These are phyloP conservation scores for Zosterops japonicus DNA, from an alignment of 2,113 vertebrate species.

Conservation along the genomic window DNA sequence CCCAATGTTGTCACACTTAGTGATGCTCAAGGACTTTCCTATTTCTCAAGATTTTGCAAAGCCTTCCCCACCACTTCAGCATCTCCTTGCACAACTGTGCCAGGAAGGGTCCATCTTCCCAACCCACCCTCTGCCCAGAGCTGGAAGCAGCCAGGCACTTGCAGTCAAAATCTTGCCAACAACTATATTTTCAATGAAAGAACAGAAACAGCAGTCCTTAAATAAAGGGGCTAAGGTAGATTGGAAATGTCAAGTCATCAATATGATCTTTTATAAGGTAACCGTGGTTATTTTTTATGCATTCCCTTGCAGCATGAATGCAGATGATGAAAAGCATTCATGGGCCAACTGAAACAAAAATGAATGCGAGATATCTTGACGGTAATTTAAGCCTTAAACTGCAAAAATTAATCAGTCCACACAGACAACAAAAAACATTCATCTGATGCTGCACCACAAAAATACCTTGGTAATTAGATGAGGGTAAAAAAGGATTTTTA, in stretches of 20 bases:
- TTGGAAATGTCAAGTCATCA: not conserved
- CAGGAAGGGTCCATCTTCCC: not conserved
- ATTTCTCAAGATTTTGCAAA: not conserved
- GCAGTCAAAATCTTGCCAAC: not conserved
- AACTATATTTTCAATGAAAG: not conserved
- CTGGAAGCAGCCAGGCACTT: not conserved
- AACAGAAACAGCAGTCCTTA: not conserved
- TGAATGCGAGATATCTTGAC: not conserved
- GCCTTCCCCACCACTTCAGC: not conserved
- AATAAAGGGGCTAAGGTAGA: not conserved
- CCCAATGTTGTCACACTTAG: not conserved
- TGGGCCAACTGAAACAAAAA: not conserved
- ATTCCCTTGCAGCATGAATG: not conserved
- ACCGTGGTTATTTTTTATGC: not conserved
- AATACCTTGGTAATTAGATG: fast-evolving
- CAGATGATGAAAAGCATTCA: not conserved
- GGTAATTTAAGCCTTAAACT: conserved; percentile 15
- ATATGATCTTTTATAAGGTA: not conserved
- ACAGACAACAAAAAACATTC: not conserved
- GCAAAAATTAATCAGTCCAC: conserved; percentile 50
- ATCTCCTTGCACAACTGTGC: not conserved
- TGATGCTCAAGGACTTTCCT: not conserved
- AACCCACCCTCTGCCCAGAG: not conserved
- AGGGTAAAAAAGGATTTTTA: not conserved
- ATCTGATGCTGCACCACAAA: not conserved